Evolutionary conservation across 2,888 invertebrate genomes (phyloP).

Genomic region (Lapara coniferarum): DNA sequence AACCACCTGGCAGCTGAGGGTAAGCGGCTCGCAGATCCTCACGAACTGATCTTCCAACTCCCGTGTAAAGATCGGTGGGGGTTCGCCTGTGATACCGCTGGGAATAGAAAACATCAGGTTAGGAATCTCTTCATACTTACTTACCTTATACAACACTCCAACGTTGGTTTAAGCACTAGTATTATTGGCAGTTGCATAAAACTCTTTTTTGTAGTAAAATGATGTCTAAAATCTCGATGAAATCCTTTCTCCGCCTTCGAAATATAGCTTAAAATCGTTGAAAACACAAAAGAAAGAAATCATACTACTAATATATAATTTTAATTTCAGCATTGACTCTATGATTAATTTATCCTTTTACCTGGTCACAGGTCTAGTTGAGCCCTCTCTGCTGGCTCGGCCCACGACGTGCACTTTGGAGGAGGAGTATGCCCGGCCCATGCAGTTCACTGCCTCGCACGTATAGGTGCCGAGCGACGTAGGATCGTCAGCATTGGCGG

Average conservation of each 20-base stretch:
- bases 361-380: slow-evolving; percentile 87
- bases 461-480: slow-evolving; percentile 94
- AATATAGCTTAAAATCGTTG: too few relatives aligned
- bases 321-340: background rate
- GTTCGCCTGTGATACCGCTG: slow-evolving; percentile 83
- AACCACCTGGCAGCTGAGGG: slow-evolving; percentile 90
- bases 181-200: too few relatives aligned
- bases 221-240: too few relatives aligned
- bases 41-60: slow-evolving; percentile 89
- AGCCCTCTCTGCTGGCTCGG: slow-evolving; percentile 87
- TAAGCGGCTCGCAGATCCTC: slow-evolving; percentile 90
- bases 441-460: slow-evolving; percentile 94
- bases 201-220: too few relatives aligned
- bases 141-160: too few relatives aligned
- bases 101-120: slow-evolving; percentile 22
- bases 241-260: too few relatives aligned
- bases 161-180: too few relatives aligned
- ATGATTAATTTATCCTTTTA: slow-evolving; percentile 43
- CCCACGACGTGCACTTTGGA: slow-evolving; percentile 93
- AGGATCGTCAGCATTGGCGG: slow-evolving; percentile 92
- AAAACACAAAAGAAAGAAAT: too few relatives aligned
- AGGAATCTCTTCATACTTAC: background rate
- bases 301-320: too few relatives aligned
- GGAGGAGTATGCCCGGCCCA: slow-evolving; percentile 92
- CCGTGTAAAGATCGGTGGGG: slow-evolving; percentile 90